These are phyloP conservation scores for Xiphophorus hellerii DNA, from an alignment of 2,113 vertebrate species.

Conservation along the genomic window DNA sequence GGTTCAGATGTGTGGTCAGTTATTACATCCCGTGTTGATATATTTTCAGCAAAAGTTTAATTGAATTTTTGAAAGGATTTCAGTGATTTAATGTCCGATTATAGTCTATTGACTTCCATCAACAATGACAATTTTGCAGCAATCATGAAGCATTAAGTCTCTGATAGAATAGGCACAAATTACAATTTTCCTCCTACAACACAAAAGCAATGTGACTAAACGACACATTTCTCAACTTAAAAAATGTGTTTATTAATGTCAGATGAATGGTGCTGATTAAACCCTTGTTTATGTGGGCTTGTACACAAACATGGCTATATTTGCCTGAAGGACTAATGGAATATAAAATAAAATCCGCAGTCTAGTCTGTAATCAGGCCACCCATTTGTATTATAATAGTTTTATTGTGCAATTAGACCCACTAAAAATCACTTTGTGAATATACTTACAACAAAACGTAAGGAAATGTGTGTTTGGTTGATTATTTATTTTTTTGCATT, in stretches of 20 bases:
- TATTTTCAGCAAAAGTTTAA: slow-evolving; percentile 1
- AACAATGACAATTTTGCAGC: slow-evolving; percentile 4
- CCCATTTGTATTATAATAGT: background rate
- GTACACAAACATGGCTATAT: background rate
- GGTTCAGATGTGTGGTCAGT: background rate
- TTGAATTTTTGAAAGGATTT: slow-evolving; percentile 16
- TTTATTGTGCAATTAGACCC: background rate
- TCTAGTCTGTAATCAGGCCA: background rate
- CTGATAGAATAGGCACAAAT: background rate
- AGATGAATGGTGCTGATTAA: background rate
- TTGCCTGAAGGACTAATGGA: background rate
- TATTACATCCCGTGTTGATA: background rate
- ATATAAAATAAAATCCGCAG: background rate
- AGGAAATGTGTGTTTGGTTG: too few relatives aligned
- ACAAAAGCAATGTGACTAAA: background rate
- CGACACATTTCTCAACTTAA: background rate
- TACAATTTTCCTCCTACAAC: background rate
- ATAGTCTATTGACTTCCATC: slow-evolving; percentile 4
- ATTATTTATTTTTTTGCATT: too few relatives aligned
- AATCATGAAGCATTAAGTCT: slow-evolving; percentile 13
- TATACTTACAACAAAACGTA: background rate
- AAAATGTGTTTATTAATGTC: background rate
- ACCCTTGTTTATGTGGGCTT: background rate
- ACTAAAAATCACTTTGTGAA: background rate
- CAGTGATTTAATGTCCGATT: slow-evolving; percentile 31